Evolutionary conservation across 2,797 vertebrate genomes (phyloP), one percentile per base, ranked within the genome.

Genomic region (Phataginus tetradactyla): DNA sequence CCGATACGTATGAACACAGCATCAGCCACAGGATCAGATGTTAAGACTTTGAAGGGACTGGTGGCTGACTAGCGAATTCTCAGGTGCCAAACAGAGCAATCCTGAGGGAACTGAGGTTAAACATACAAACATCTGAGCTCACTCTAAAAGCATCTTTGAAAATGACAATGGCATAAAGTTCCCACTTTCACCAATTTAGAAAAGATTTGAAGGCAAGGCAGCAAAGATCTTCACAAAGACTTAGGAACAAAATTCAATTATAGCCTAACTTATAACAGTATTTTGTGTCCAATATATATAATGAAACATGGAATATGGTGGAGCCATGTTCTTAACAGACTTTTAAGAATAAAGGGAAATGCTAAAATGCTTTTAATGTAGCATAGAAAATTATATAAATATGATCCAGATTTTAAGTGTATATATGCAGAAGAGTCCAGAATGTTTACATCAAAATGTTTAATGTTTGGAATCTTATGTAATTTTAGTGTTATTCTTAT

Each of bases 151-250:
- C 12, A 12, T 90, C 42, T 75, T 51, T 83, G 45, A 95, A 86
- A 90, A 90, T 12, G 25, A 93, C 42, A 90, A 5, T 34, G 9
- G 85, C 86, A 78, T 18, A 37, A 25, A 39, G 23, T 72, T 34
- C 32, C 18, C 23, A 80, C 61, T 49, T 84, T 92, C 45, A 81
- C n/a, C 63, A 72, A 49, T 61, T 18, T 77, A 51, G 68, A 66
- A 45, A 72, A 86, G 18, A 77, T 68, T 94, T 71, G 90, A 89
- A 95, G 34, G 42, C 80, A 91, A 89, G 21, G 37, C 25, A 95
- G 0, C 34, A 66, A 63, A 89, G 57, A 57, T 78, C 29, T n/a
- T 93, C 90, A 91, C 64, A 90, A 86, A 69, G 64, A 88, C 87
- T 69, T 85, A 39, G 45, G 32, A 96, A 84, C 14, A 95, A 72